Base-by-base conservation (phyloP, 2,888 invertebrate genomes). In the Stenurella melanura region DNA sequence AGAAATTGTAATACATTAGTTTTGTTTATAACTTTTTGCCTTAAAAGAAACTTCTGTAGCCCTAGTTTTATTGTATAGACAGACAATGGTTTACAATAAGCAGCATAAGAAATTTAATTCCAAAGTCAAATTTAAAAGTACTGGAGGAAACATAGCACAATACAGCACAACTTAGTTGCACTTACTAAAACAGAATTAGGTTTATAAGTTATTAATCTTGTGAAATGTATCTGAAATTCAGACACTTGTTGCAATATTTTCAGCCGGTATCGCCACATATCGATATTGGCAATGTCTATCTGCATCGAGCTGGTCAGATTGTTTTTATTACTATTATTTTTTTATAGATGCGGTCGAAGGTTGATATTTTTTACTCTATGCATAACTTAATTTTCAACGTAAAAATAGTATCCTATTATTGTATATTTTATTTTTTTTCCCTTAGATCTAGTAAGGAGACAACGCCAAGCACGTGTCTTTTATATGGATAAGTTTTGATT, bases 381-480 rank as follows among this genome's bases (percentile, higher is more conserved):
- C 15, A 38, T 15, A 15, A 42, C 42, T 15, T 42, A 42, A 15
- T 42, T 42, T 42, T 17, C 7, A 57, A 18, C 18, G 4, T 11
- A 17, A 11, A 18, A 19, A 57, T 57, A 56, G n/a, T 11, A 18
- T 30, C 54, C 34, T 67, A 67, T 12, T 12, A 15, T 26, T 17
- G 15, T 50, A 15, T 12, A 50, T 68, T 68, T 68, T 68, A 68
- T 56, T 68, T 68, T 54, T 12, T 68, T 68, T 54, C 6, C 68
- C 56, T 68, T 68, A 68, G 18, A 64, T 26, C n/a, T 60, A 26
- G 19, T 58, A 69, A 57, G 58, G 38, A 69, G 69, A 57, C 66
- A 38, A 42, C 26, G 69, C 34, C 56, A 57, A 57, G 69, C 34
- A 57, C 21, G 18, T 67, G 19, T 54, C 17, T 69, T 30, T 58